Conservation (phyloP, 2,797 vertebrate genomes). For the Sebastes vulpes region DNA sequence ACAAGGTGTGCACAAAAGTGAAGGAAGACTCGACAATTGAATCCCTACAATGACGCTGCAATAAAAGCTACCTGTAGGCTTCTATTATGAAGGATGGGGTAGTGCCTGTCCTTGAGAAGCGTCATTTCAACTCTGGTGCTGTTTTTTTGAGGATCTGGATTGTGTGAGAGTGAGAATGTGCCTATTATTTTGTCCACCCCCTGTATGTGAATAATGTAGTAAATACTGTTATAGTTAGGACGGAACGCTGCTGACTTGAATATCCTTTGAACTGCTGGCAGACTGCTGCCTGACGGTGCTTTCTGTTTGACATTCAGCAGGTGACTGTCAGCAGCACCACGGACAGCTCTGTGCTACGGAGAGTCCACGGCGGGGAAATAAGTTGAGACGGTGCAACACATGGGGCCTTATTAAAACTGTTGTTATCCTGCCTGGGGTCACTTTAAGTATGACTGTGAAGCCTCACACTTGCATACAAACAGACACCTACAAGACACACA, state of each 20-base stretch:
- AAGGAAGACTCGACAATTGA: background rate
- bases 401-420: conserved; percentile 61
- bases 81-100: background rate
- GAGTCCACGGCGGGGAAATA: conserved; percentile 37
- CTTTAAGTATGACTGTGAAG: conserved; percentile 17
- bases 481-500: conserved; percentile 18
- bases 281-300: conserved; percentile 26
- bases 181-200: conserved; percentile 3
- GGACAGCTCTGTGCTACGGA: conserved; percentile 61
- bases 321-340: conserved; percentile 65
- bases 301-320: conserved; percentile 68
- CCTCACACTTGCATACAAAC: conserved; percentile 33
- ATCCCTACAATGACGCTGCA: background rate
- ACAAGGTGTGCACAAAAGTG: background rate
- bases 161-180: background rate
- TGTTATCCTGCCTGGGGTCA: conserved; percentile 49
- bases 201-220: conserved; percentile 4
- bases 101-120: background rate
- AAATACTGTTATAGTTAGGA: conserved; percentile 5
- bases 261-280: conserved; percentile 42
- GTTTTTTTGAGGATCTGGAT: background rate
- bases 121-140: background rate
- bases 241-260: conserved; percentile 36
- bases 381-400: conserved; percentile 36
- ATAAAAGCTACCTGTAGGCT: background rate